A percentile compares a stretch with the other conserved stretches of the same genome.
Conservation (phyloP, 1,140 invertebrate species). For the Caerostris darwini region DNA sequence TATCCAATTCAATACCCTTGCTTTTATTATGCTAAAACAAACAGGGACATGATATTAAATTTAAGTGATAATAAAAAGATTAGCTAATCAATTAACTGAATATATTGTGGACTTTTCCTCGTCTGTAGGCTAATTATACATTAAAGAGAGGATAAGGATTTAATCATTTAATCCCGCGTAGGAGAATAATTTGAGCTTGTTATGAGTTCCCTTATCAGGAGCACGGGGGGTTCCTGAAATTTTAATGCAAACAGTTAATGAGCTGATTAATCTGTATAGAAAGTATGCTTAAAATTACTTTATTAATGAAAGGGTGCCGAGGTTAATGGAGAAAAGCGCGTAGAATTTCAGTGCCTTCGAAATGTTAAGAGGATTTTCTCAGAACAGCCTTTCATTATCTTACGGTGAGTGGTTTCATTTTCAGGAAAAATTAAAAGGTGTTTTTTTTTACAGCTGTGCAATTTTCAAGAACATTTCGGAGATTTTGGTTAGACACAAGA, state of each 20-base stretch:
- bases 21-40: too few relatives aligned
- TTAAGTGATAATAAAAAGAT: background rate
- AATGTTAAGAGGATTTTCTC: background rate
- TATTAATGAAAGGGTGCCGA: background rate
- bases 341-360: background rate
- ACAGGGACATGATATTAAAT: background rate
- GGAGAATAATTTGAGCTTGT: conserved; percentile 16
- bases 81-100: background rate
- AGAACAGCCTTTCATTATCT: background rate
- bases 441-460: too few relatives aligned
- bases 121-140: background rate
- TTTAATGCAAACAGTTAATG: conserved; percentile 37
- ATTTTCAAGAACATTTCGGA: too few relatives aligned
- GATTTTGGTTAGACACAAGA: too few relatives aligned
- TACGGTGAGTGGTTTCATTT: too few relatives aligned
- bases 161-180: background rate
- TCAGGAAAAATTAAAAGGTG: background rate
- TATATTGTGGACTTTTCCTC: background rate
- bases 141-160: background rate
- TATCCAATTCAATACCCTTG: too few relatives aligned
- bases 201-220: background rate
- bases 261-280: conserved; percentile 26
- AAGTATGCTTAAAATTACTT: conserved; percentile 19
- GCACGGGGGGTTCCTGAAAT: background rate
- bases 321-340: background rate